Evolutionary conservation across 2,888 invertebrate species (phyloP).

Genomic region (Harmothoe impar): DNA sequence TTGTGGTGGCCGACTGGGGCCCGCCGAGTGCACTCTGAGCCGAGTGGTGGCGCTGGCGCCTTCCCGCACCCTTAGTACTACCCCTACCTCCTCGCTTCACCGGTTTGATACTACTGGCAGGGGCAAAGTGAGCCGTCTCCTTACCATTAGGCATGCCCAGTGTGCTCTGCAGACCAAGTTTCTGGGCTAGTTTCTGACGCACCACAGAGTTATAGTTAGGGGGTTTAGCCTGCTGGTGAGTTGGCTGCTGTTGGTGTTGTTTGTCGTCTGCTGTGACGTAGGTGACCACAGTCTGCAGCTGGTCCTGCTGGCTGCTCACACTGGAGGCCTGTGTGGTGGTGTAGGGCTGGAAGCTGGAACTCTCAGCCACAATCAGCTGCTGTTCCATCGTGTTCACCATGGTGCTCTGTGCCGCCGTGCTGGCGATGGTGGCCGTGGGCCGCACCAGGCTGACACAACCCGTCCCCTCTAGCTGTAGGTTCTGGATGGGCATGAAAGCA

Average conservation of each 20-base stretch:
- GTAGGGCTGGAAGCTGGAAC: conserved; percentile 44
- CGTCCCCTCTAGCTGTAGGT: conserved; percentile 13
- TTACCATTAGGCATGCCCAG: background rate
- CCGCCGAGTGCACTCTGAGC: conserved; percentile 63
- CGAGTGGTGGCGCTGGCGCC: conserved; percentile 62
- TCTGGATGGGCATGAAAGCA: conserved; percentile 64
- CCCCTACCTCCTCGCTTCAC: conserved; percentile 57
- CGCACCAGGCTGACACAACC: conserved; percentile 49
- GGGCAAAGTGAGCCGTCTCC: conserved; percentile 60
- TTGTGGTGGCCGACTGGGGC: background rate
- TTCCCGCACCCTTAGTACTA: background rate
- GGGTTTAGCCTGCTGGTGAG: background rate
- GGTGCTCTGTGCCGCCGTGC: conserved; percentile 13
- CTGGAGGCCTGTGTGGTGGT: too few species aligned
- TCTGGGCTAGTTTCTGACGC: conserved; percentile 38
- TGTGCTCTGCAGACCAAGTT: conserved; percentile 26
- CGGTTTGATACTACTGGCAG: conserved; percentile 62
- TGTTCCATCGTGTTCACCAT: conserved; percentile 40
- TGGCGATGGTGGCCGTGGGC: conserved; percentile 50
- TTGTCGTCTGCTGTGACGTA: conserved; percentile 11
- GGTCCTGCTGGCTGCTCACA: background rate
- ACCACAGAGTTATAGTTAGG: conserved; percentile 23
- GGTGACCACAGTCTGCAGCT: background rate
- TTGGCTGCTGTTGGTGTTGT: background rate
- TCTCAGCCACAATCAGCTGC: conserved; percentile 27